These are phyloP conservation scores for Drosophila neutralis DNA, from an alignment of 2,888 invertebrate genomes.

Conservation along the genomic window DNA sequence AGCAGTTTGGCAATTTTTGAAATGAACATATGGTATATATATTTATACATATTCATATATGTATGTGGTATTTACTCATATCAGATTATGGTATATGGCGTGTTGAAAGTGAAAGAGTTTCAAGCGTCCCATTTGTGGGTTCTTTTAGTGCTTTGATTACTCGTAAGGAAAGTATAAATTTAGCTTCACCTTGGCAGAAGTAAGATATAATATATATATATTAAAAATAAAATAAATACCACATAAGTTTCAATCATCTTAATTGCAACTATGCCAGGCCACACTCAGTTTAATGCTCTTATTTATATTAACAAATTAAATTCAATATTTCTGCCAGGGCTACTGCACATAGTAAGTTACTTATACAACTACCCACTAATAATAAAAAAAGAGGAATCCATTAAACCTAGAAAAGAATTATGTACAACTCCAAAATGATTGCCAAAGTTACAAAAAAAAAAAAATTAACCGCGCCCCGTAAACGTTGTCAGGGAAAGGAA, in stretches of 20 bases:
- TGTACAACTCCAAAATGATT: slow-evolving; percentile 15
- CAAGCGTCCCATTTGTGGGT: background rate
- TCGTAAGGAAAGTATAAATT: background rate
- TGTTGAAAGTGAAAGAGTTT: slow-evolving; percentile 27
- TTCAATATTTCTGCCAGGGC: background rate
- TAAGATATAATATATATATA: background rate
- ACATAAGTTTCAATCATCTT: background rate
- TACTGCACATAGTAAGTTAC: slow-evolving; percentile 2
- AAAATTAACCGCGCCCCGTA: background rate
- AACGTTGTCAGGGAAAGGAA: slow-evolving; percentile 16
- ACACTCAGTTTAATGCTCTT: background rate
- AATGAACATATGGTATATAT: slow-evolving; percentile 36
- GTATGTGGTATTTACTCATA: slow-evolving; percentile 3
- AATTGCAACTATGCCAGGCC: background rate
- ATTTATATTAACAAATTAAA: background rate
- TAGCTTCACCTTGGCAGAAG: background rate
- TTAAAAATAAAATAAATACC: background rate
- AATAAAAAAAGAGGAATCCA: slow-evolving; percentile 3
- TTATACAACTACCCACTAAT: background rate
- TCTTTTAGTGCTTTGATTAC: background rate
- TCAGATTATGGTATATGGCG: slow-evolving; percentile 23
- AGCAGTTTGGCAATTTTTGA: slow-evolving; percentile 32
- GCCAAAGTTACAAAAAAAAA: background rate
- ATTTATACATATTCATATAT: background rate
- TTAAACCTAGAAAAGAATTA: slow-evolving; percentile 18